Percentiles rank a stretch among this genome's conserved stretches.
Conservation (phyloP, 1,140 invertebrate species). For the Pomacea maculata region DNA sequence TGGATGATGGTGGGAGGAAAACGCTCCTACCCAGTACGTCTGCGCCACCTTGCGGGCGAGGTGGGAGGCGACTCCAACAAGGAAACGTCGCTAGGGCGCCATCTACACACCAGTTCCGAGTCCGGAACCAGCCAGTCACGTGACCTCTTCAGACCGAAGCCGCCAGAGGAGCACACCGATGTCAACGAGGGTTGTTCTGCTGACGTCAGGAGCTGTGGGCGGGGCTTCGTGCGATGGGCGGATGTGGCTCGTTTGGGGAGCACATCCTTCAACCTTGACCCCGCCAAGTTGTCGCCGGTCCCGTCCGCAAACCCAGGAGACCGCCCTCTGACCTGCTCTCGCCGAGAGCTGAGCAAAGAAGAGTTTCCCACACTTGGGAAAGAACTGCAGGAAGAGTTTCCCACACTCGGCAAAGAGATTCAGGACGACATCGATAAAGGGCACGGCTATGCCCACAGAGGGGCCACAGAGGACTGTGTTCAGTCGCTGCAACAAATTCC, state of each 20-base stretch:
- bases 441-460: not conserved
- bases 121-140: too few relatives aligned
- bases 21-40: constrained; percentile 6
- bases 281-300: not conserved
- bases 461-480: not conserved
- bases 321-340: not conserved
- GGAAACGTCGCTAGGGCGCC: too few relatives aligned
- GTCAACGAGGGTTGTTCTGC: too few relatives aligned
- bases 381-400: not conserved
- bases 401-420: not conserved
- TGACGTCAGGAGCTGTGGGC: not conserved
- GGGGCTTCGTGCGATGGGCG: constrained; percentile 9
- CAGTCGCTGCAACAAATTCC: too few relatives aligned
- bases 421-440: not conserved
- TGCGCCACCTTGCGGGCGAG: not conserved
- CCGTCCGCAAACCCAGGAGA: not conserved
- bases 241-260: constrained; percentile 7
- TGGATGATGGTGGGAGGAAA: constrained; percentile 20
- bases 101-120: too few relatives aligned
- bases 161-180: too few relatives aligned
- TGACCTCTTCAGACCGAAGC: too few relatives aligned
- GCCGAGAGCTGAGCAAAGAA: constrained; percentile 1
- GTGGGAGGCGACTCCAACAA: too few relatives aligned
- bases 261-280: not conserved
- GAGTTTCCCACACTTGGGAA: not conserved